Base-by-base conservation (phyloP, 1,140 invertebrate genomes). In the Drosophila pseudoananassae region DNA sequence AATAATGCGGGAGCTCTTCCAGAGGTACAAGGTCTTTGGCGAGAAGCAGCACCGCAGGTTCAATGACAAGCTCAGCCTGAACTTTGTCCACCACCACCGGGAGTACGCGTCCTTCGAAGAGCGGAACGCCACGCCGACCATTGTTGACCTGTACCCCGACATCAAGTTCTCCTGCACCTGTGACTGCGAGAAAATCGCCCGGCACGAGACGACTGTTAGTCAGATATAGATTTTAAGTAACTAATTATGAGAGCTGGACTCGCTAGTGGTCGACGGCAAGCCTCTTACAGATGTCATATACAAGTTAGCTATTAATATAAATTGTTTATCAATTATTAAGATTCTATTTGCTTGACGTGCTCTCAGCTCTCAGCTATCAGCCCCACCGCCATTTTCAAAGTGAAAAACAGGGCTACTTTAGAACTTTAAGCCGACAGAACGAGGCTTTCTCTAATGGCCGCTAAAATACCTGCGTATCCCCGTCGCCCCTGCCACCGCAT, bases 351-450 rank as follows among this genome's bases (percentile, higher is more conserved):
- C 17, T 47, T 56, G 65, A 10, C 51, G 27, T 55, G 31, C 43
- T 55, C n/a, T 43, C 7, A 9, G 20, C 47, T 43, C 40, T 2
- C n/a, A 15, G 20, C 47, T 43, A 14, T 2, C n/a, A 15, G 33
- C 14, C 43, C 29, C 33, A 36, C 10, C 10, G 33, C 66, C 23
- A 36, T 52, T 52, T 15, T 43, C 20, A 20, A 40, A 27, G 43
- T 36, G 29, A 15, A 46, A 53, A 40, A 53, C 59, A 53, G 55
- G 40, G 59, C 63, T 69, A 74, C 77, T 66, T 66, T 81, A 65
- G 58, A 85, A 82, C 74, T 78, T 84, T 82, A 85, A 87, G 81
- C 81, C 64, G 82, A 70, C 81, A 73, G 60, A 52, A 59, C 25
- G 57, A 60, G 56, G 40, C 43, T 56, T 80, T 59, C 46, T 56